Base-by-base conservation (phyloP, 2,797 vertebrate species). In the Myripristis murdjan region DNA sequence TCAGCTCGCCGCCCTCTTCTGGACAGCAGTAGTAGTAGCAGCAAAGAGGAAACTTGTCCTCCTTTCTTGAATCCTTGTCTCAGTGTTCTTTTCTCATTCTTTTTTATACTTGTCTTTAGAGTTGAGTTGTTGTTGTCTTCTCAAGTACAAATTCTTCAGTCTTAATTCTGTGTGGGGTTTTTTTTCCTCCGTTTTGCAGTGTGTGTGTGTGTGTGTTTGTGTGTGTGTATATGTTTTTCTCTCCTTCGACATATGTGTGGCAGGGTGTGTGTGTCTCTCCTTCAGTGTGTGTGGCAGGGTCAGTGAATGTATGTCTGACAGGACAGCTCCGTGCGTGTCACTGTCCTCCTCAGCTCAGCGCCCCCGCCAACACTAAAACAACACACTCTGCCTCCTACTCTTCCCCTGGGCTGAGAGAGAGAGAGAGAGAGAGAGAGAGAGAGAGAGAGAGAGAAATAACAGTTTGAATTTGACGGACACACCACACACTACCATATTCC, bases 371-470 rank as follows among this genome's bases (percentile, higher is more conserved):
- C 85, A 78, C 85, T 93, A 92, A 91, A 94, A 95, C 90, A 93
- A 85, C 87, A 95, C 91, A 90, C 93, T 95, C 88, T 94, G 94
- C 82, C 92, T 88, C 86, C 94, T 92, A 83, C 77, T 92, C 89
- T 93, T 95, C 87, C 93, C 95, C 78, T 94, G 91, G 87, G 82
- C 94, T 95, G 84, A 77, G 46, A 73, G 64, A 85, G 18, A 77
- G 33, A 79, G 7, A 82, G 7, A 63, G 35, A 64, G 35, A 35
- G 26, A 81, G 1, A 77, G 6, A 70, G 1, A 73, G 15, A 69
- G 37, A 80, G n/a, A 65, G 0, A 73, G 6, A 52, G 9, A 43
- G 20, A 24, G 35, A 52, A n/a, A n/a, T n/a, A n/a, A 43, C 35
- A 5, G 15, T 61, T 62, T 39, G 16, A 8, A 54, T 48, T 33